Percentiles rank a stretch among this genome's conserved stretches.
Evolutionary conservation across 2,888 invertebrate genomes (phyloP).

Genomic region (Ramazzottius varieornatus): DNA sequence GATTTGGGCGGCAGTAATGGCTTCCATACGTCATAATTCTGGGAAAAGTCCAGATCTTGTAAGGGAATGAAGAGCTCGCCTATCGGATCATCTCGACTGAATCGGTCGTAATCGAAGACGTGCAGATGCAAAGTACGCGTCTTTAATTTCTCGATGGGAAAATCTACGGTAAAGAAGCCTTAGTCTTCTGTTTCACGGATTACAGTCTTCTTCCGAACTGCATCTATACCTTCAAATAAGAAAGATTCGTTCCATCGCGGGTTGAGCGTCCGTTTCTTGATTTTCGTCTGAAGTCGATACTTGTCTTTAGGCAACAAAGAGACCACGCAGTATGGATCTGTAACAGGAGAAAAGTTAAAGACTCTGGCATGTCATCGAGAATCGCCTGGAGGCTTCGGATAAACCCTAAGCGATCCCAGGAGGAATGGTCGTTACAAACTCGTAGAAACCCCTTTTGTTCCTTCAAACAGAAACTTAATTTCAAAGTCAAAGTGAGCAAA

Average conservation of each 20-base stretch:
- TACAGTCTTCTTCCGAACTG: neutral
- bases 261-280: conserved; percentile 62
- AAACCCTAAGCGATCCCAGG: conserved; percentile 52
- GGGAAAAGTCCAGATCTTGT: conserved; percentile 4
- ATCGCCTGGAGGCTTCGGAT: too few species aligned
- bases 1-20: conserved; percentile 5
- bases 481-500: too few species aligned
- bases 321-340: conserved; percentile 62
- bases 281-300: conserved; percentile 68
- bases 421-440: neutral
- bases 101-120: conserved; percentile 77
- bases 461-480: neutral
- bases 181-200: neutral
- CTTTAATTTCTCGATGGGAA: conserved; percentile 70
- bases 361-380: too few species aligned
- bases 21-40: conserved; percentile 7
- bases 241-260: conserved; percentile 81
- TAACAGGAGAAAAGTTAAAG: neutral
- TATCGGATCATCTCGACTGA: conserved; percentile 73
- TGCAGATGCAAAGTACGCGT: conserved; percentile 68
- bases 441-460: too few species aligned
- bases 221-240: conserved; percentile 46
- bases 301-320: conserved; percentile 71
- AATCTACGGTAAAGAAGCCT: conserved; percentile 29
- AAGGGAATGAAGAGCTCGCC: conserved; percentile 71